A percentile compares a stretch with the other conserved stretches of the same genome.
Evolutionary conservation across 2,888 invertebrate genomes (phyloP).

Genomic region (Pecten maximus): DNA sequence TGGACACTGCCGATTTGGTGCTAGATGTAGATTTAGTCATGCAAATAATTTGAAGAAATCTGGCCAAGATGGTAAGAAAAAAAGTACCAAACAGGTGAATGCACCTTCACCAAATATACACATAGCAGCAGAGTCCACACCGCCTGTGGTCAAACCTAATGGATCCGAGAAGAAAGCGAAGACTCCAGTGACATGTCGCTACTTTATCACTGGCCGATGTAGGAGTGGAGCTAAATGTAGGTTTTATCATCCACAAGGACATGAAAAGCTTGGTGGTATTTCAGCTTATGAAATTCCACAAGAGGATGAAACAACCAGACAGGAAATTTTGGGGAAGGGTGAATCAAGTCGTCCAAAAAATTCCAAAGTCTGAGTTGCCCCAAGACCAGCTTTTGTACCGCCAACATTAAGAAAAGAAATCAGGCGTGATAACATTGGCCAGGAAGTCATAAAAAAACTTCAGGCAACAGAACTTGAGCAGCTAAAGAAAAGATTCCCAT

Average conservation of each 20-base stretch:
- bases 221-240: conserved; percentile 62
- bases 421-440: conserved; percentile 58
- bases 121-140: background rate
- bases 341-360: background rate
- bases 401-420: conserved; percentile 37
- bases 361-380: background rate
- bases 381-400: conserved; percentile 17
- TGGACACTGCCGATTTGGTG: conserved; percentile 69
- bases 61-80: background rate
- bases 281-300: background rate
- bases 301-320: background rate
- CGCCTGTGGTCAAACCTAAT: background rate
- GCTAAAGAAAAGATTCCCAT: conserved; percentile 75
- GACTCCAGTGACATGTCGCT: conserved; percentile 56
- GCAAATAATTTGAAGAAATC: conserved; percentile 40
- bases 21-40: conserved; percentile 70
- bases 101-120: background rate
- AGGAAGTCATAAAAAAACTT: conserved; percentile 64
- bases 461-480: conserved; percentile 73
- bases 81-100: background rate
- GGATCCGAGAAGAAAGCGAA: conserved; percentile 26
- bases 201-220: conserved; percentile 63
- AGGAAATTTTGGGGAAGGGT: background rate
- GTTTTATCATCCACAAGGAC: conserved; percentile 59
- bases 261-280: background rate